Conservation (phyloP, 1,140 invertebrate genomes). For the Ceratina calcarata region DNA sequence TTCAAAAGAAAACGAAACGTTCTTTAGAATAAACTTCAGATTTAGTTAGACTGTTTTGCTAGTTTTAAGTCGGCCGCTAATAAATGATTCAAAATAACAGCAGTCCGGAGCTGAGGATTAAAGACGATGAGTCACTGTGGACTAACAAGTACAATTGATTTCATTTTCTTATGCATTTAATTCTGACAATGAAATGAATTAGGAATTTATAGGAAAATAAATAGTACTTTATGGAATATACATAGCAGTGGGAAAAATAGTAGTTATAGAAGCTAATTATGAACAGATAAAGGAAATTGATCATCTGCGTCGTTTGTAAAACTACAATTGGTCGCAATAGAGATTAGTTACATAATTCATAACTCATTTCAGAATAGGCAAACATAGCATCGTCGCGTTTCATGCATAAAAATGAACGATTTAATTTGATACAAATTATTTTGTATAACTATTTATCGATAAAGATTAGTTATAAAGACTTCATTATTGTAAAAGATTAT, state of each 20-base stretch:
- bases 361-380: conserved; percentile 25
- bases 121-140: neutral
- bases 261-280: neutral
- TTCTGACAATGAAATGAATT: too few species aligned
- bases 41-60: neutral
- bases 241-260: too few species aligned
- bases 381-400: neutral
- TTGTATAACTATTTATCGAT: too few species aligned
- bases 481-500: too few species aligned
- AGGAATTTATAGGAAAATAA: too few species aligned
- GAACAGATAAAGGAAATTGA: neutral
- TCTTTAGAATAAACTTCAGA: too few species aligned
- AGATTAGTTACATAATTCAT: conserved; percentile 46
- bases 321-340: conserved; percentile 14
- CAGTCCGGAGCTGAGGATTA: neutral
- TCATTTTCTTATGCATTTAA: too few species aligned
- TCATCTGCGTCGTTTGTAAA: neutral
- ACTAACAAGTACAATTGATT: too few species aligned
- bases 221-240: too few species aligned
- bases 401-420: neutral
- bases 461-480: too few species aligned
- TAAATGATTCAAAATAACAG: neutral
- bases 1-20: neutral
- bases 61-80: neutral
- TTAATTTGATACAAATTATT: too few species aligned